A percentile compares a stretch with the other conserved stretches of the same genome.
Conservation (phyloP, 2,113 vertebrate genomes). For the Potamarius usumacintae region DNA sequence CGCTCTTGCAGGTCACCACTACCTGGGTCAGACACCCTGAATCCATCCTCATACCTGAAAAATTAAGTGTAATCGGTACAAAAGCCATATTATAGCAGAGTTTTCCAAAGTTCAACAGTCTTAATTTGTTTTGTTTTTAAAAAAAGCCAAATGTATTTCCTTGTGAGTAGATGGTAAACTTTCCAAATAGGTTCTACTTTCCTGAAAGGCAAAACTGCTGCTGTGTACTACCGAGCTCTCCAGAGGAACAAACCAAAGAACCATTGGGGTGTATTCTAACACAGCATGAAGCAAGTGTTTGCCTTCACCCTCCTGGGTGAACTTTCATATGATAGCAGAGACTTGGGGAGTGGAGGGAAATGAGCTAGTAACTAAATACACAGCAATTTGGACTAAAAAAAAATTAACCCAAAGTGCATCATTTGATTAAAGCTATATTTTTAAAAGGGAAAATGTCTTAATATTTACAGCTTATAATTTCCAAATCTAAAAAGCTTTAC, state of each 20-base stretch:
- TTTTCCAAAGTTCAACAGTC: neutral
- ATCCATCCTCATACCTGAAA: conserved; percentile 82
- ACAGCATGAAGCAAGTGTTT: neutral
- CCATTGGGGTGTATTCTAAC: neutral
- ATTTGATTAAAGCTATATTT: neutral
- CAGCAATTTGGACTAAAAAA: neutral
- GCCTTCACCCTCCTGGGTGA: neutral
- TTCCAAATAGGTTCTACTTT: neutral
- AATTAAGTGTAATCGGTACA: neutral
- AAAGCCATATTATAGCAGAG: neutral
- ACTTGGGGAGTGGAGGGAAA: neutral
- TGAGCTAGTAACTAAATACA: neutral
- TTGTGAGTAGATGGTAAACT: neutral
- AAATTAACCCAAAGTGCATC: neutral
- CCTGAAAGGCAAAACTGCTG: neutral
- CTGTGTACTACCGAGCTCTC: neutral
- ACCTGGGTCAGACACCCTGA: conserved; percentile 77
- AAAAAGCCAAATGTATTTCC: neutral
- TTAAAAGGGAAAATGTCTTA: neutral
- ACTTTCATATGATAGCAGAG: neutral
- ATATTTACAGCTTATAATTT: neutral
- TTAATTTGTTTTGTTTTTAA: neutral
- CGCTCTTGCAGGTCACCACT: conserved; percentile 81
- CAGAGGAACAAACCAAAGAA: neutral
- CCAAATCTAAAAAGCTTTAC: neutral